Base-by-base conservation (phyloP, 2,797 vertebrate genomes). In the Gadopsis marmoratus region DNA sequence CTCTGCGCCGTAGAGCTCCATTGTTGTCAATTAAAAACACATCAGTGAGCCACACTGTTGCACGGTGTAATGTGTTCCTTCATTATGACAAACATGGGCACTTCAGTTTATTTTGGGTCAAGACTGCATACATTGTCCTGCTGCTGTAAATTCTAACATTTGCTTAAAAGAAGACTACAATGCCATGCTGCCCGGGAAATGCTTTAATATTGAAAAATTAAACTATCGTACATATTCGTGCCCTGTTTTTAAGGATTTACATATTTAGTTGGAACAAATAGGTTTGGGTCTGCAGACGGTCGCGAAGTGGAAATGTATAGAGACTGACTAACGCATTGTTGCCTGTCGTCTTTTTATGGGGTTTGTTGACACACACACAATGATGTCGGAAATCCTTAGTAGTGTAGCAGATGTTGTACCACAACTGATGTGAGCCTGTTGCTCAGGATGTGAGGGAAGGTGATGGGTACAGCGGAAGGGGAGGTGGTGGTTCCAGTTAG, bases 371-470 rank as follows among this genome's bases (percentile, higher is more conserved):
- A 10, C 23, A 43, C 23, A 21, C 45, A 68, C n/a, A 35, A 39
- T 31, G n/a, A 21, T 31, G 62, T 31, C 5, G 35, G 48, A 75
- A 64, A 79, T 81, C 66, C 29, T 68, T 13, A 51, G 29, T 39
- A 37, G 48, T 37, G 61, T 11, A 54, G 71, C 71, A 72, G 79
- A 85, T 79, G 76, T 68, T 26, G 29, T 37, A 62, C 33, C 33
- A 43, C 50, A 45, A 72, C 71, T 70, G 59, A 50, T 31, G 8
- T 19, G n/a, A 41, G 39, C 29, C 54, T 50, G 76, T 68, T 53
- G 62, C 16, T 74, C 80, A 85, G 88, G 86, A 89, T 83, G 76
- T 79, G 53, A 77, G 71, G 63, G 70, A 79, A 45, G 65, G 43
- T 70, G 58, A 76, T 7, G 33, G 45, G 37, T 43, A 64, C 72